A percentile compares a stretch with the other conserved stretches of the same genome.
Conservation (phyloP, 2,113 vertebrate genomes). For the Nothobranchius furzeri region DNA sequence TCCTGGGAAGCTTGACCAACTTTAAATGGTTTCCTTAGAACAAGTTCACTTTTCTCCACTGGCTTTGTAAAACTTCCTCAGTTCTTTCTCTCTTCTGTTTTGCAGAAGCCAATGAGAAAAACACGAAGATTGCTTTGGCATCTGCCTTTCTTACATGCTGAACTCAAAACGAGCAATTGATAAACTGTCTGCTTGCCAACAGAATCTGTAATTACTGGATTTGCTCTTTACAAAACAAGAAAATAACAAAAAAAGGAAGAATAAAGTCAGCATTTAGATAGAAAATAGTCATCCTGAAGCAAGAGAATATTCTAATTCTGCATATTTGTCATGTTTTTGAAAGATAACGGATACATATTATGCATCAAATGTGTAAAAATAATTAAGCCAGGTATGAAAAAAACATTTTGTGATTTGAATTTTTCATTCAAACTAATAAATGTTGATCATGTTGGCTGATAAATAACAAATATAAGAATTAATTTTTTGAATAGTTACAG, state of each 20-base stretch:
- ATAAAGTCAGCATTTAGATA: constrained; percentile 61
- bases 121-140: constrained; percentile 70
- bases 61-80: constrained; percentile 66
- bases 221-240: constrained; percentile 45
- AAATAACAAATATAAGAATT: not conserved
- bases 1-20: constrained; percentile 59
- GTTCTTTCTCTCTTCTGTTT: constrained; percentile 29
- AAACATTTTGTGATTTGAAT: constrained; percentile 41
- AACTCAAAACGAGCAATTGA: constrained; percentile 61
- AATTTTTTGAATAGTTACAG: constrained; percentile 52
- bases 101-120: constrained; percentile 43
- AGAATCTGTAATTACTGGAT: constrained; percentile 63
- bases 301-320: constrained; percentile 50
- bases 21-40: constrained; percentile 63
- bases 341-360: constrained; percentile 30
- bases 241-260: constrained; percentile 39
- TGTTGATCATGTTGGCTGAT: constrained; percentile 36
- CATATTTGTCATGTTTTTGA: constrained; percentile 48
- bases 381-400: constrained; percentile 23
- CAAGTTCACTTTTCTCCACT: constrained; percentile 48
- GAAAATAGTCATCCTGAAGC: constrained; percentile 42
- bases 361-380: constrained; percentile 5
- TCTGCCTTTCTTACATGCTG: constrained; percentile 49
- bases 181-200: constrained; percentile 46
- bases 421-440: constrained; percentile 41